phyloP scores from a whole-genome alignment of 35 echinoderm and acorn worm species.

The Strongylocentrotus purpuratus region DNA sequence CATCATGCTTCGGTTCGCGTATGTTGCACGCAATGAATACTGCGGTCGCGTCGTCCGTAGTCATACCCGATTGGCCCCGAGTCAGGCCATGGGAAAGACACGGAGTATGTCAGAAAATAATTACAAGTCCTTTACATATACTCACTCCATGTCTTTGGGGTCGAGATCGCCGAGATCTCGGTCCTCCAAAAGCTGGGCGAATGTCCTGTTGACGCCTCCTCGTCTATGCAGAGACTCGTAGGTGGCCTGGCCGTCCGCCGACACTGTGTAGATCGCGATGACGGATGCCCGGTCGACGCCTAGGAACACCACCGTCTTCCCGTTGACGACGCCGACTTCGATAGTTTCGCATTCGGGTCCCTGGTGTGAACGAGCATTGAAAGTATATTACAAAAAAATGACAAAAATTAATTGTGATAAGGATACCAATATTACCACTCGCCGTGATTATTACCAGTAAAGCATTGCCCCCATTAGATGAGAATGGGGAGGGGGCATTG shows the following conservation, averaged over 20 bases:
- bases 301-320: conserved; percentile 45
- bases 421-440: neutral
- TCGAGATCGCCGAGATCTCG: conserved; percentile 48
- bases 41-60: too few species aligned
- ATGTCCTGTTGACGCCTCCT: neutral
- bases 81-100: too few species aligned
- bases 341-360: conserved; percentile 57
- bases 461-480: too few species aligned
- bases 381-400: neutral
- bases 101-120: neutral
- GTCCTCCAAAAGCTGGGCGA: conserved; percentile 9
- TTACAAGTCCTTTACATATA: neutral
- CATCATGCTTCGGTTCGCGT: too few species aligned
- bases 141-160: conserved; percentile 53
- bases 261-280: conserved; percentile 47
- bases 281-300: conserved; percentile 54
- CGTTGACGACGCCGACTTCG: conserved; percentile 36
- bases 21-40: too few species aligned
- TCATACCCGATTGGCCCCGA: too few species aligned
- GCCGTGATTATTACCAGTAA: too few species aligned
- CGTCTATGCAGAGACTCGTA: conserved; percentile 46
- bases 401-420: neutral
- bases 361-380: neutral
- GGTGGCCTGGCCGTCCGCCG: neutral
- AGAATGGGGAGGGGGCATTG: too few species aligned